These are phyloP conservation scores for Cottus gobio DNA, from an alignment of 2,113 vertebrate genomes.

Conservation along the genomic window DNA sequence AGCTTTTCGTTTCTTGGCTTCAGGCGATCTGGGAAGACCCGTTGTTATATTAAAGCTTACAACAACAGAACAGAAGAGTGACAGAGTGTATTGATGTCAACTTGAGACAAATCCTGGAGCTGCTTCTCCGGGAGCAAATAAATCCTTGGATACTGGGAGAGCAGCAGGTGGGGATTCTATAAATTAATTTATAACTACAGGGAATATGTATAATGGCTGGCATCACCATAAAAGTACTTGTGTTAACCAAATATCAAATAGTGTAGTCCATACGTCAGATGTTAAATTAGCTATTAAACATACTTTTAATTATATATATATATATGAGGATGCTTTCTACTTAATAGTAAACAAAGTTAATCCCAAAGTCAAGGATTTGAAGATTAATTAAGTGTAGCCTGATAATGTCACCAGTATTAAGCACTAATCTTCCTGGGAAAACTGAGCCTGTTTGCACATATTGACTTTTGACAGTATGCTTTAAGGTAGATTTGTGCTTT, in stretches of 20 bases:
- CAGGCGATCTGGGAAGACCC: constrained; percentile 62
- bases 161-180: not conserved
- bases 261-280: not conserved
- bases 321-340: not conserved
- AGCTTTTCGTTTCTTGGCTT: constrained; percentile 71
- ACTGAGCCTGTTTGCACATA: not conserved
- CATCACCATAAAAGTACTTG: not conserved
- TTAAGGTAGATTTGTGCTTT: not conserved
- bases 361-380: not conserved
- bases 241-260: not conserved
- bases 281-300: too few species aligned
- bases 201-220: not conserved
- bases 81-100: not conserved
- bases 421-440: not conserved
- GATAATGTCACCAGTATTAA: not conserved
- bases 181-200: too few species aligned
- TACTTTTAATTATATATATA: not conserved
- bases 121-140: not conserved
- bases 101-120: not conserved
- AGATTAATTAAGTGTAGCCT: not conserved
- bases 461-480: not conserved
- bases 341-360: not conserved
- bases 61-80: not conserved
- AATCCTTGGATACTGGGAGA: not conserved
- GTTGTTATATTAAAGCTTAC: not conserved